These are phyloP conservation scores for Echinops telfairi DNA, from an alignment of 2,113 vertebrate genomes.

Conservation along the genomic window DNA sequence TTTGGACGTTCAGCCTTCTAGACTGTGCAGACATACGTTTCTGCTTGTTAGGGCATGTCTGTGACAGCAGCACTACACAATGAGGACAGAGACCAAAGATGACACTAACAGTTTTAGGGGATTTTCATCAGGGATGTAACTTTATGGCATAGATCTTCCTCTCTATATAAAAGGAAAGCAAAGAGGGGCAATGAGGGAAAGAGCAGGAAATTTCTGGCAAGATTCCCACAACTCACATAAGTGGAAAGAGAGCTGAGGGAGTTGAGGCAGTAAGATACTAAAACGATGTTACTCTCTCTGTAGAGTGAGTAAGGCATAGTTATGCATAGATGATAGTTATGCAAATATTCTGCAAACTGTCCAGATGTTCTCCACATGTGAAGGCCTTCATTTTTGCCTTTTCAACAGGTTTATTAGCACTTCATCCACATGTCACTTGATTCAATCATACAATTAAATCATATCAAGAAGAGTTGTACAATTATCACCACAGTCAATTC, in stretches of 20 bases:
- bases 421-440: no score
- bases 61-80: no score
- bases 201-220: no score
- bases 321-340: background rate
- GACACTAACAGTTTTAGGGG: background rate
- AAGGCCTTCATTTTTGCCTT: no score
- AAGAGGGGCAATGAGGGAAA: background rate
- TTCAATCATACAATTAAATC: no score
- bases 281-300: background rate
- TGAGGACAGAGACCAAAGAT: background rate
- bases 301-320: background rate
- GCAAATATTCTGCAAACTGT: background rate
- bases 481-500: no score
- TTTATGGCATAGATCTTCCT: background rate
- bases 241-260: background rate
- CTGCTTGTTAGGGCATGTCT: no score
- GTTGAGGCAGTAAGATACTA: background rate
- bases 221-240: background rate
- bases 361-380: background rate
- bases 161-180: conserved; percentile 27
- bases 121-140: conserved; percentile 4
- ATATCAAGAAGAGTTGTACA: no score
- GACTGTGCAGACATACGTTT: no score
- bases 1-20: no score
- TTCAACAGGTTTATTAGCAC: no score